Base-by-base conservation (phyloP, 1,140 invertebrate genomes). In the Parapsyche elsis region DNA sequence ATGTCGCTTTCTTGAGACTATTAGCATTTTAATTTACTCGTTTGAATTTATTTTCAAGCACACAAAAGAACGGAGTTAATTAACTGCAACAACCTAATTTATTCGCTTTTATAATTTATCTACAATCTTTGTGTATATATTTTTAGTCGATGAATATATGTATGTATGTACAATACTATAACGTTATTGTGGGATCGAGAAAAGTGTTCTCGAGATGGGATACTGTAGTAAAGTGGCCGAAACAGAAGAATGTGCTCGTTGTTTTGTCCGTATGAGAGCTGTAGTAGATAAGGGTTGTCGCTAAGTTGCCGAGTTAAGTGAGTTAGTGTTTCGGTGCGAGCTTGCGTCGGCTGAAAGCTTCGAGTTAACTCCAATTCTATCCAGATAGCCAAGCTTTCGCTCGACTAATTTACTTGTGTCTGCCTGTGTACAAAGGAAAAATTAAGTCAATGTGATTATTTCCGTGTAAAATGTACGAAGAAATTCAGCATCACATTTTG, bases 21-120 rank as follows among this genome's bases (percentile, higher is more conserved):
- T 61, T 61, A 61, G 57, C 57, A 61, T 61, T 61, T 61, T 61
- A 61, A 61, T 61, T 61, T 21, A 61, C 57, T 61, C 57, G 9
- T 5, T 61, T 61, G 30, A 19, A 61, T 61, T 61, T 61, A 61
- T 61, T 61, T 61, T 16, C 57, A 19, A 61, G 16, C 30, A 61
- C 21, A 61, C 16, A 61, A 61, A 61, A 61, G 9, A 61, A 61
- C 2, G 1, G 16, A 61, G 9, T 61, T 21, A 61, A 61, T 21
- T 61, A 21, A 19, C 9, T 61, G 57, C 57, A 61, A 9, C 16
- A 16, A 21, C 16, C 5, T 19, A 19, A 61, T 19, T 61, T 9
- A 61, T 61, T 19, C 16, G 16, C 9, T n/a, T 19, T 19, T 53
- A 5, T 19, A 61, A 61, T 61, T n/a, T 9, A 19, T 61, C 16